Evolutionary conservation across 1,140 invertebrate genomes (phyloP), one percentile per base, ranked within the genome.

Genomic region (Chironomus tepperi): DNA sequence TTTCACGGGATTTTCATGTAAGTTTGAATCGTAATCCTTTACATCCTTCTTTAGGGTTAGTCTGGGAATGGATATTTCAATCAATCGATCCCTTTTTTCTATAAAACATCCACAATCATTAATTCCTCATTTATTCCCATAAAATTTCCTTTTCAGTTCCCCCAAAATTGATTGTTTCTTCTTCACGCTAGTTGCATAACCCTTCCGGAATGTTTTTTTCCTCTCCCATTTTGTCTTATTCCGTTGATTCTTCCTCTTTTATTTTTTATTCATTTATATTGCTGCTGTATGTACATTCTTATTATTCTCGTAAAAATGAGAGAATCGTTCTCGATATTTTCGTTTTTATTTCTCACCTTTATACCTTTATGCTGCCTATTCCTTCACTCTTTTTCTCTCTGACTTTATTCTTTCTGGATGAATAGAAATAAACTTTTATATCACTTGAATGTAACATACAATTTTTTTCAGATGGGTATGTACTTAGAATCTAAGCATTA

Each of bases 291-390:
- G 47, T 57, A 34, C 24, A 34, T 34, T 57, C 47, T 57, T 57
- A 57, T 57, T 57, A 15, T 57, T 57, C 47, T n/a, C 47, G n/a
- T 57, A n/a, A 15, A 57, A 57, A 15, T n/a, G 47, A 57, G n/a
- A 57, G n/a, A 57, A 57, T 57, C 47, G 47, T 57, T 57, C 47
- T 57, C 12, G 12, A 57, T 57, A 57, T 57, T 57, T 57, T 57
- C 47, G n/a, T 57, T 57, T 57, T 57, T 57, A 57, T 57, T 57
- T 57, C 47, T 57, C 47, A 57, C 47, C 47, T 57, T 57, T 57
- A 57, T 57, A n/a, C 47, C 47, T 57, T 57, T 57, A 57, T 57
- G 47, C 47, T 57, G 9, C 47, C 47, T 57, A 57, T 57, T n/a
- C 5, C 12, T 57, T 5, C 12, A 5, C 47, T 12, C n/a, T 57